phyloP scores from a whole-genome alignment of 2,888 invertebrate genomes.

The Drosophila gaucha region DNA sequence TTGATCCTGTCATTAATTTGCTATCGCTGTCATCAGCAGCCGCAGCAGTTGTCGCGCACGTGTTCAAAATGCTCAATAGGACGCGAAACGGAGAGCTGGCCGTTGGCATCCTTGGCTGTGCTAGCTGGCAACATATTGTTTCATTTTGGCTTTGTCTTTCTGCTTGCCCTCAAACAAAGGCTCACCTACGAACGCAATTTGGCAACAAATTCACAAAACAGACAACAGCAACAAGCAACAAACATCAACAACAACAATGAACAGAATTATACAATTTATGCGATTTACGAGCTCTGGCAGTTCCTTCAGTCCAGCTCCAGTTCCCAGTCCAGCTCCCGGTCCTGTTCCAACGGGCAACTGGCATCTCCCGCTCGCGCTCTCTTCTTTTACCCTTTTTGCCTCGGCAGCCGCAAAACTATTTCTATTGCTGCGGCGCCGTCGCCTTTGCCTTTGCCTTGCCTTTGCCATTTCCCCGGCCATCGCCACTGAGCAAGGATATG shows the following conservation, averaged over 20 bases:
- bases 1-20: slow-evolving; percentile 66
- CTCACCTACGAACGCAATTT: slow-evolving; percentile 81
- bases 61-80: slow-evolving; percentile 51
- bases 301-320: slow-evolving; percentile 33
- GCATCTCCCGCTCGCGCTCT: slow-evolving; percentile 23
- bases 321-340: slow-evolving; percentile 21
- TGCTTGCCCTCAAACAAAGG: slow-evolving; percentile 26
- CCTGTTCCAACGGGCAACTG: slow-evolving; percentile 6
- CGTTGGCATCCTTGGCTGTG: slow-evolving; percentile 8
- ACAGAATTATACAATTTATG: slow-evolving; percentile 80
- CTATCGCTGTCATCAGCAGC: slow-evolving; percentile 70
- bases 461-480: slow-evolving; percentile 9
- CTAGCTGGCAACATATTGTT: slow-evolving; percentile 68
- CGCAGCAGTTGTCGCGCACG: slow-evolving; percentile 38
- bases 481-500: slow-evolving; percentile 77
- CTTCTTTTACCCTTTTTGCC: slow-evolving; percentile 34
- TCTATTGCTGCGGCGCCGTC: slow-evolving; percentile 80
- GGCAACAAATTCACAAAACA: slow-evolving; percentile 76
- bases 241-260: slow-evolving; percentile 51
- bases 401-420: slow-evolving; percentile 72
- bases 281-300: slow-evolving; percentile 73
- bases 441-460: slow-evolving; percentile 16
- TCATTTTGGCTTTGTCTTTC: slow-evolving; percentile 39
- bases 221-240: slow-evolving; percentile 39
- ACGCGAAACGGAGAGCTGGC: slow-evolving; percentile 7